Base-by-base conservation (phyloP, 2,888 invertebrate species). In the Sinotaia quadrata region DNA sequence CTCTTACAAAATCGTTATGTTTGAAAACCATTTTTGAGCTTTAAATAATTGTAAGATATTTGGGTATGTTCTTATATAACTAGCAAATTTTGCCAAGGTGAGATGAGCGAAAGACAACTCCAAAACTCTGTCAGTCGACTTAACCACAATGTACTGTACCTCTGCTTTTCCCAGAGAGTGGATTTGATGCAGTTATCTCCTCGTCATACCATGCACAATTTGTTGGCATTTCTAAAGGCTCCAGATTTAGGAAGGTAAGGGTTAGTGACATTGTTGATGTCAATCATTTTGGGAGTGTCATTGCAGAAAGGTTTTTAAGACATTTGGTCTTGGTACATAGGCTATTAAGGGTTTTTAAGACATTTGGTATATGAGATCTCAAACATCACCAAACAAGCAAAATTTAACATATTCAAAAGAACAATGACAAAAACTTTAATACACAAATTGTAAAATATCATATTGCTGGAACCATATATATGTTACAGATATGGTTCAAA, bases 11-110 rank as follows among this genome's bases (percentile, higher is more conserved):
- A n/a, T n/a, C n/a, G n/a, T n/a, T n/a, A 2, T 51, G 51, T 51
- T 51, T n/a, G 21, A 24, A 41, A 2, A n/a, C 8, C 24, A 24
- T 51, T 18, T 21, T 1, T 51, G 18, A 24, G 51, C 10, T n/a
- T 21, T 21, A 51, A 18, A 18, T 10, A n/a, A 24, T 10, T 51
- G 12, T 1, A 18, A 10, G 51, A 21, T 21, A 24, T 1, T n/a
- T 2, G 12, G 51, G 18, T 15, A 18, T 41, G 41, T 41, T 41
- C 8, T 51, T 51, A 15, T 51, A 24, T 21, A 8, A 90, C 69
- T 89, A 95, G 95, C 87, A 95, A 95, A 88, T 95, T 95, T 89
- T 93, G 93, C 85, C 91, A 91, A 76, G 92, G 92, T 84, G 92
- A 92, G 78, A 89, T 94, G 87, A 91, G 90, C 57, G 92, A 93